Base-by-base conservation (phyloP, 2,888 invertebrate species). In the Ypsolopha sequella region DNA sequence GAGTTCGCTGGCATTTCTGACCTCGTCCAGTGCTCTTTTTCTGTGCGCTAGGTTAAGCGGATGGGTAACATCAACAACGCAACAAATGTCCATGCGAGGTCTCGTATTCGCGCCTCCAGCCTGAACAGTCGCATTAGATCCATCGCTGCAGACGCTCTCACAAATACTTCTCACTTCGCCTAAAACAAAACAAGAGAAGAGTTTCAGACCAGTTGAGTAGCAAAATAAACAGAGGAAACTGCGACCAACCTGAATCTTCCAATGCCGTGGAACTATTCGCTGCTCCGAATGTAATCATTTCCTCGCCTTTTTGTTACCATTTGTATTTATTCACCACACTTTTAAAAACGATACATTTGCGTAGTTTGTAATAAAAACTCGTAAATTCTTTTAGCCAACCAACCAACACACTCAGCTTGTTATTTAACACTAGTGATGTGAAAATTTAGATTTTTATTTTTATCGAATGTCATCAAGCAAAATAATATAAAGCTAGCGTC, bases 51-150 rank as follows among this genome's bases (percentile, higher is more conserved):
- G 75, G 75, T 93, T 90, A 60, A 92, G 91, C 24, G 90, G 87
- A 70, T 94, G 91, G 62, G 90, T 91, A 54, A 93, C 76, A 82
- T 96, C 96, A 62, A 96, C 88, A 57, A 96, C 93, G 81, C 95
- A 95, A 50, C 93, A 96, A 56, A 97, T 94, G 75, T 96, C 95
- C 94, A 96, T 95, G 61, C 90, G 89, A 33, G 92, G 91, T 59
- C 91, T 70, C 55, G 76, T 78, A 59, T 76, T 82, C 1, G 73
- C 62, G 36, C 65, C 72, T 48, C 79, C 76, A 13, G 82, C 67
- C 60, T 86, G 86, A 38, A 87, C 80, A 6, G 87, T 87, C 41
- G 86, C 81, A 58, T 71, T 82, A n/a, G 87, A 87, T 9, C 86
- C 87, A 82, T 87, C 87, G 57, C 87, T 87, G 63, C 87, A 85